A percentile compares a stretch with the other conserved stretches of the same genome.
Evolutionary conservation across 2,113 vertebrate genomes (phyloP).

Genomic region (Pleuronectes platessa): DNA sequence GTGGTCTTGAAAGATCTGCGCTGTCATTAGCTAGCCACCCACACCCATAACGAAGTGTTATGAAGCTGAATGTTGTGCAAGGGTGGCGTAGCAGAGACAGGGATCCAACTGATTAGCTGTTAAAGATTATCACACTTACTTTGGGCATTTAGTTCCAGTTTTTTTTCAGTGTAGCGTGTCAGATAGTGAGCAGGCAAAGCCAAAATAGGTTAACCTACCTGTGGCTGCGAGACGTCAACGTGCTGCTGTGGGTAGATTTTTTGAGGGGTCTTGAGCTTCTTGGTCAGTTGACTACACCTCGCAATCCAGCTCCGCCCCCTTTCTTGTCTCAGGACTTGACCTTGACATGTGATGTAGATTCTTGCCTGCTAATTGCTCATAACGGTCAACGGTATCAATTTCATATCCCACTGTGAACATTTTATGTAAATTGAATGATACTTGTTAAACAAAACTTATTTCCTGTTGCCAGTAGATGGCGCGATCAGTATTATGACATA

Average conservation of each 20-base stretch:
- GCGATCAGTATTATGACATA: too few species aligned
- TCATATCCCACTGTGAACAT: too few species aligned
- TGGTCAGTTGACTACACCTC: background rate
- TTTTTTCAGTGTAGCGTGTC: background rate
- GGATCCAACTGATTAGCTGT: background rate
- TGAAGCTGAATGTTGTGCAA: background rate
- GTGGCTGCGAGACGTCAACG: background rate
- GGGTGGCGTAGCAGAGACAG: background rate
- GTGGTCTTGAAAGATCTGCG: background rate
- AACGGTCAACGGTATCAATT: too few species aligned
- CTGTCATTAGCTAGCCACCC: background rate
- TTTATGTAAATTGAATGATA: too few species aligned
- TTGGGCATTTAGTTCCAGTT: background rate
- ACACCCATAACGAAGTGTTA: background rate
- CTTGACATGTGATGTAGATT: too few species aligned
- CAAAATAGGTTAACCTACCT: slow-evolving; percentile 54
- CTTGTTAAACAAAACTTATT: too few species aligned
- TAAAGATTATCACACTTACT: slow-evolving; percentile 19
- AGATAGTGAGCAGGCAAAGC: slow-evolving; percentile 21
- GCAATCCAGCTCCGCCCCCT: background rate
- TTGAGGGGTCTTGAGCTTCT: background rate
- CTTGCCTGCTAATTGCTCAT: too few species aligned
- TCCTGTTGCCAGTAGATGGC: too few species aligned
- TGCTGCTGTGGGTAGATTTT: background rate
- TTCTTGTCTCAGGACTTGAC: background rate